Percentiles rank a stretch among this genome's conserved stretches.
These are phyloP conservation scores for Lytechinus variegatus DNA, from an alignment of 35 echinoderm and acorn worm genomes.

Conservation along the genomic window DNA sequence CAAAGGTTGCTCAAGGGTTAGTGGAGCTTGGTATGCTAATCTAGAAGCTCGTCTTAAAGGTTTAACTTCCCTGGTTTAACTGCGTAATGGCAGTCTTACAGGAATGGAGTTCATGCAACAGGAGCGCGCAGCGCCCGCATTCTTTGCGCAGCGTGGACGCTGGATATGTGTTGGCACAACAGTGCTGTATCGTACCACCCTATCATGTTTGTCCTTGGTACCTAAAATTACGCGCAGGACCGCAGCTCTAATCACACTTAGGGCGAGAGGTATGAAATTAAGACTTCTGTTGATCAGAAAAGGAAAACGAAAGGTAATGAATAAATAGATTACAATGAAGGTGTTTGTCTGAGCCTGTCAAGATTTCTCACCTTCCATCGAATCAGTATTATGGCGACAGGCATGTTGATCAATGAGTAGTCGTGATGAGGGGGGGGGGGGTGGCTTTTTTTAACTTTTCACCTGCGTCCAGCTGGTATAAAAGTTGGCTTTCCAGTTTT, in stretches of 20 bases:
- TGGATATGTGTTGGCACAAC: not conserved
- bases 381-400: not conserved
- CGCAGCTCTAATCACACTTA: not conserved
- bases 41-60: not conserved
- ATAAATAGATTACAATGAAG: not conserved
- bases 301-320: not conserved
- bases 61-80: not conserved
- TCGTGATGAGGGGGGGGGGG: not conserved
- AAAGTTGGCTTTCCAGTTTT: no score
- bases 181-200: no score
- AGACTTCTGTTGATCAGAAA: not conserved
- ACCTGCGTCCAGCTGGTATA: no score
- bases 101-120: not conserved
- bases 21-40: not conserved
- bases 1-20: not conserved
- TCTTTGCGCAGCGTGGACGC: not conserved
- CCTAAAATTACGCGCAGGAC: not conserved
- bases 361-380: not conserved
- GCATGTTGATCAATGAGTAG: not conserved
- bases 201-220: not conserved
- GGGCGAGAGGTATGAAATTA: not conserved
- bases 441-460: no score
- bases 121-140: not conserved
- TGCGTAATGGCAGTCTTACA: not conserved
- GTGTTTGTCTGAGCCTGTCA: not conserved